These are phyloP conservation scores for Gyps fulvus DNA, from an alignment of 2,113 vertebrate species.

Conservation along the genomic window DNA sequence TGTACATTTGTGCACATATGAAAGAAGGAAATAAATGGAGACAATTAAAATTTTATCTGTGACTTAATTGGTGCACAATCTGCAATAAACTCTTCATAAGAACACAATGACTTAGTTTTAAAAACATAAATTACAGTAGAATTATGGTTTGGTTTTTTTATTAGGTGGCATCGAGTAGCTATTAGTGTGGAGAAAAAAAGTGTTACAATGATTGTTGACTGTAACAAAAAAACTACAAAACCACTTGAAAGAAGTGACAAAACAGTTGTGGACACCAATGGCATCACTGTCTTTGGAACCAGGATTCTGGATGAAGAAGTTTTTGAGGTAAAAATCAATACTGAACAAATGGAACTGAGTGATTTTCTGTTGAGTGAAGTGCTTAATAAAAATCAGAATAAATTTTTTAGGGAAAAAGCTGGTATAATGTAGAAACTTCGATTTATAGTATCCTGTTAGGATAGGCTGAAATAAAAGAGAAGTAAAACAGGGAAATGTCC, in stretches of 20 bases:
- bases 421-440: not conserved
- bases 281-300: slow-evolving; percentile 92
- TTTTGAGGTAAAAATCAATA: slow-evolving; percentile 84
- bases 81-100: not conserved
- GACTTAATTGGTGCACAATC: not conserved
- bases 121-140: not conserved
- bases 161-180: slow-evolving; percentile 95
- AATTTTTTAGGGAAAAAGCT: not conserved
- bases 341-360: not conserved
- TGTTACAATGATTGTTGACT: slow-evolving; percentile 95
- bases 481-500: not conserved
- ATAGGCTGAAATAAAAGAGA: not conserved
- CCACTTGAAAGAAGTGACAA: slow-evolving; percentile 86
- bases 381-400: not conserved
- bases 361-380: not conserved
- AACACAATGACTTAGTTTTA: not conserved
- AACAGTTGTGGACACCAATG: slow-evolving; percentile 83
- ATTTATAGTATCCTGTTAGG: not conserved
- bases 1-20: not conserved
- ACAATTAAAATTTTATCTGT: not conserved
- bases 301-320: slow-evolving; percentile 91
- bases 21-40: not conserved
- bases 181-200: slow-evolving; percentile 96
- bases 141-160: not conserved
- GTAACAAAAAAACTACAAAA: slow-evolving; percentile 90